Evolutionary conservation across 1,140 invertebrate species (phyloP), one percentile per base, ranked within the genome.

Genomic region (Platorchestia sp.): DNA sequence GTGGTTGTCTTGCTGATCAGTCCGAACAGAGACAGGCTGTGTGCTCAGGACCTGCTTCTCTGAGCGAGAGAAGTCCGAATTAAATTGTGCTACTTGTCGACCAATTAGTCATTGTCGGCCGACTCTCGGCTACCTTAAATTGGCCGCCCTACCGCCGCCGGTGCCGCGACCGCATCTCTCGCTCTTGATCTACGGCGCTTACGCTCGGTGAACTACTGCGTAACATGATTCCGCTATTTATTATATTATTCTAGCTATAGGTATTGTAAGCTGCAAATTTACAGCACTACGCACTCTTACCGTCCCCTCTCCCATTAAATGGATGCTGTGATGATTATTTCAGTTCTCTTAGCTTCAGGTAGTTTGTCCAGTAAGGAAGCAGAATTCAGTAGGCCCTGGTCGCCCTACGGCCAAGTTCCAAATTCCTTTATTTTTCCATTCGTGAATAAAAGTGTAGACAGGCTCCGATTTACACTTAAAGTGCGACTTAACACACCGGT

Each of bases 71-170:
- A 90, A 44, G 41, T 43, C 87, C 91, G 91, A 93, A 93, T 93
- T 93, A 93, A 93, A 93, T 93, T 93, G 91, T 93, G 91, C 91
- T 93, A 93, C 91, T 93, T 93, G 91, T 93, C 45, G 91, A 36
- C 44, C 91, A 45, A 93, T 93, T 93, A 93, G 91, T 93, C 91
- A 93, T 93, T 93, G 91, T 93, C 91, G 91, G 43, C 45, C 36
- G 45, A 45, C 43, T 19, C 14, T 93, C 7, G 43, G 43, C 91
- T 45, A 45, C 91, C 43, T 47, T 47, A 47, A 93, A 93, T 93
- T 93, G 91, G 43, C 36, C 44, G 45, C 43, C 43, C 91, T 93
- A 93, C 91, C 91, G 59, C 59, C 59, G 59, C 10, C 59, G 27
- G 59, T 75, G 10, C 27, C 36, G 59, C 27, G 59, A 22, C 59